phyloP scores from a whole-genome alignment of 2,888 invertebrate species.

The Belgica antarctica region DNA sequence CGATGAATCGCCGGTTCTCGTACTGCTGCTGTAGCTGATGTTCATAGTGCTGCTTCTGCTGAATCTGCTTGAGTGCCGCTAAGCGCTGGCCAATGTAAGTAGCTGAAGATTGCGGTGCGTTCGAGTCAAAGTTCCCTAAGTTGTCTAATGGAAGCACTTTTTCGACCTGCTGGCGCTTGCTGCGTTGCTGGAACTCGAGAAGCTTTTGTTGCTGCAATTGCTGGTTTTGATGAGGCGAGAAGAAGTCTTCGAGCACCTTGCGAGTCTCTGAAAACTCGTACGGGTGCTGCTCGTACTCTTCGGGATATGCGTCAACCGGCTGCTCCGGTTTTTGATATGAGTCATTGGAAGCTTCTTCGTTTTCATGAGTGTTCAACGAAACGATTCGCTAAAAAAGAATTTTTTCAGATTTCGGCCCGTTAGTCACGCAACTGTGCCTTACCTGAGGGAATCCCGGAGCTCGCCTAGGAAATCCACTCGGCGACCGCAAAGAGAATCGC shows the following conservation, averaged over 20 bases:
- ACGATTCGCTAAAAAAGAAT: conserved; percentile 42
- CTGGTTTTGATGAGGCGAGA: conserved; percentile 63
- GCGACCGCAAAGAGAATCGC: not conserved
- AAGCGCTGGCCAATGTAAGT: conserved; percentile 55
- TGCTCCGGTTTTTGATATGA: not conserved
- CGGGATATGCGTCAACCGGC: conserved; percentile 57
- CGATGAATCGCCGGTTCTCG: conserved; percentile 46
- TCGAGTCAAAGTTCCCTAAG: conserved; percentile 48
- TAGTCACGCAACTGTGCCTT: not conserved
- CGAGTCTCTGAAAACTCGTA: conserved; percentile 91
- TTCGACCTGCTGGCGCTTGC: conserved; percentile 31
- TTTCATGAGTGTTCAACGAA: not conserved
- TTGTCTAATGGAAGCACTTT: conserved; percentile 24
- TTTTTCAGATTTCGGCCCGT: too few species aligned
- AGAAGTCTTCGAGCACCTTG: conserved; percentile 85
- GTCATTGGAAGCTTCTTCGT: not conserved
- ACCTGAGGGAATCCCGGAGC: conserved; percentile 78
- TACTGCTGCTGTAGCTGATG: conserved; percentile 39
- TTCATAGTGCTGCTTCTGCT: conserved; percentile 41
- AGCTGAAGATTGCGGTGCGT: conserved; percentile 48
- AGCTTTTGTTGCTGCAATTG: conserved; percentile 39
- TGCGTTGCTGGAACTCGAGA: conserved; percentile 37
- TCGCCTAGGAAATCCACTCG: conserved; percentile 21
- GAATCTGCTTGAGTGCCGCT: conserved; percentile 50
- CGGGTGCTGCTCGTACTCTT: conserved; percentile 74